Evolutionary conservation across 2,888 invertebrate genomes (phyloP), one percentile per base, ranked within the genome.

Genomic region (Sycophila texana): DNA sequence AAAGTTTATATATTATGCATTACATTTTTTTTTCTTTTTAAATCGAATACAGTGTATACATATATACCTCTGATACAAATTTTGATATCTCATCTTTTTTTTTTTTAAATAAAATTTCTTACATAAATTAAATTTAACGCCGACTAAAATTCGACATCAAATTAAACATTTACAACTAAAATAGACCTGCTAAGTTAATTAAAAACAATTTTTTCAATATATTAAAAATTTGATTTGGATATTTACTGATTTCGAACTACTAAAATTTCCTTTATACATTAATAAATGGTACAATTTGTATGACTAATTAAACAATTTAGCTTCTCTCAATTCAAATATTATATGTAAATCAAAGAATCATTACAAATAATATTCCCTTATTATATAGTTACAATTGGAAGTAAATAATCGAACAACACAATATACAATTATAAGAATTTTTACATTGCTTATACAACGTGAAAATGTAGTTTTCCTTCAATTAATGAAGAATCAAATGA

Each of bases 201-300:
- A 74, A 81, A 75, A 68, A 73, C 55, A 70, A 77, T 66, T 60
- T 63, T 53, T 76, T 79, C 18, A 73, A 81, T 81, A 81, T 76
- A 78, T 76, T 76, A 81, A 78, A 39, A 75, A 65, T 76, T 72
- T 58, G 16, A 73, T 81, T 57, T 67, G 26, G 13, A 20, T 76
- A 81, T n/a, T 39, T 70, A 70, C 76, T 76, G 79, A 81, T 81
- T 81, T 79, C 70, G 81, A 81, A 81, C 70, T 79, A 60, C 72
- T 58, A 66, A 53, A 76, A 73, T 78, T 67, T 66, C 47, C 22
- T 74, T 77, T 72, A 66, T 65, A 74, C 66, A 77, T 49, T 63
- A 39, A 81, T 80, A 80, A 63, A 80, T 65, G 65, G 30, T 58
- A 78, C 58, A 63, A 72, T 73, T 72, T 51, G 72, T 63, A 51